Evolutionary conservation across 1,140 invertebrate genomes (phyloP), one percentile per base, ranked within the genome.

Genomic region (Drosophila sp.): DNA sequence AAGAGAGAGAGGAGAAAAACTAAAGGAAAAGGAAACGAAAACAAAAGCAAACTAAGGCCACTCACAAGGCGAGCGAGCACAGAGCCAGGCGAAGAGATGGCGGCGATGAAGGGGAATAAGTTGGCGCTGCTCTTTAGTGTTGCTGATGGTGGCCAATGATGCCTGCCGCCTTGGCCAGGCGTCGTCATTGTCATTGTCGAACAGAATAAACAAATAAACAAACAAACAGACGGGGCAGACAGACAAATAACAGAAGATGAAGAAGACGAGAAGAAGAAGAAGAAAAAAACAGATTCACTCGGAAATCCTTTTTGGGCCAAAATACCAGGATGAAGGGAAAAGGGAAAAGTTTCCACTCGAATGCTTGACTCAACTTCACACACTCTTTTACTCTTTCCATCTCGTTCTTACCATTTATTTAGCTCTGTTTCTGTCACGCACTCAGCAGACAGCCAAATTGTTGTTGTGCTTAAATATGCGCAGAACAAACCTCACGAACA

Each of bases 91-190:
- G 11, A 38, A 11, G 35, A 38, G 35, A 35, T 35, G 8, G 8
- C 8, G 10, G 35, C 2, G 23, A 7, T 6, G n/a, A 4, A 23
- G 44, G 2, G 38, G 38, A 10, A 11, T 3, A 27, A 50, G 23
- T 50, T 50, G 44, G 23, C 25, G 44, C 8, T 5, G 35, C 40
- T 75, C 23, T 35, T 50, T 71, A 64, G 8, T 40, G 29, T 40
- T 66, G 54, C 70, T 66, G 55, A 54, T 62, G 72, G 61, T 76
- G 60, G 73, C 55, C 73, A 76, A 76, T 76, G 66, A 76, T 76
- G 66, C 66, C 70, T 76, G 66, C 69, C 72, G 72, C 72, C 57
- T 73, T 73, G 71, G 54, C 72, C 74, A 56, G 72, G 35, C 72
- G 65, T 74, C 72, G 27, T 67, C 60, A 58, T 70, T 32, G 38